Evolutionary conservation across 1,140 invertebrate species (phyloP).

Genomic region (Leptinotarsa defecta): DNA sequence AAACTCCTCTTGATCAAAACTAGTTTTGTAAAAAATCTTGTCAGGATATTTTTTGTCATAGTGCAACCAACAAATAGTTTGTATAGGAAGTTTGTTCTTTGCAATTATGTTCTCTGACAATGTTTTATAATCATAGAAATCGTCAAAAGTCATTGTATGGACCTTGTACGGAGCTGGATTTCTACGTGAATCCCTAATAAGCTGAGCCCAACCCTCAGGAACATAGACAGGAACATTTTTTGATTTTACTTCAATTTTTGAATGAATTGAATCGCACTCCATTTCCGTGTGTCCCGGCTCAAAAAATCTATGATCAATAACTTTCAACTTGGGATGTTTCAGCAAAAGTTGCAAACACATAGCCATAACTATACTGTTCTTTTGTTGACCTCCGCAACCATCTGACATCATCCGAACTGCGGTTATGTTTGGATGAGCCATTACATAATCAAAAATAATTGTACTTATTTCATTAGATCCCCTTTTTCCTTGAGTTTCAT

Average conservation of each 20-base stretch:
- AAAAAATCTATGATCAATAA: conserved; percentile 25
- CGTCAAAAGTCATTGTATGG: conserved; percentile 20
- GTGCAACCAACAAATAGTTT: conserved; percentile 9
- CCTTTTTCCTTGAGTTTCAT: conserved; percentile 33
- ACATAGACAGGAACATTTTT: conserved; percentile 22
- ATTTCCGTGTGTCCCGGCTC: conserved; percentile 26
- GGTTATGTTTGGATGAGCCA: conserved; percentile 33
- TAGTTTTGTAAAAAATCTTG: conserved; percentile 12
- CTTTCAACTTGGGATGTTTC: conserved; percentile 41
- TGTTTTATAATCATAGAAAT: conserved; percentile 29
- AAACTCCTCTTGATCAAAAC: conserved; percentile 17
- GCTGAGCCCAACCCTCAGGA: conserved; percentile 22
- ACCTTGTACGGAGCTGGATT: conserved; percentile 20
- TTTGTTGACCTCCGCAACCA: conserved; percentile 56
- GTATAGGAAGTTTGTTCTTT: conserved; percentile 13
- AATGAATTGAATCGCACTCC: conserved; percentile 26
- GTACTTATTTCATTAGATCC: conserved; percentile 55
- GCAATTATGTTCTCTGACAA: conserved; percentile 6
- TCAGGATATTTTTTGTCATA: conserved; percentile 17
- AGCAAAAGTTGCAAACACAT: conserved; percentile 30
- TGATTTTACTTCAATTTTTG: conserved; percentile 16
- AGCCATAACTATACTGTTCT: conserved; percentile 42
- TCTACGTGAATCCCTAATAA: conserved; percentile 18
- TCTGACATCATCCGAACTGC: conserved; percentile 49
- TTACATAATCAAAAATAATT: conserved; percentile 50